Conservation (phyloP, 1,140 invertebrate genomes). For the Ylistrum balloti region DNA sequence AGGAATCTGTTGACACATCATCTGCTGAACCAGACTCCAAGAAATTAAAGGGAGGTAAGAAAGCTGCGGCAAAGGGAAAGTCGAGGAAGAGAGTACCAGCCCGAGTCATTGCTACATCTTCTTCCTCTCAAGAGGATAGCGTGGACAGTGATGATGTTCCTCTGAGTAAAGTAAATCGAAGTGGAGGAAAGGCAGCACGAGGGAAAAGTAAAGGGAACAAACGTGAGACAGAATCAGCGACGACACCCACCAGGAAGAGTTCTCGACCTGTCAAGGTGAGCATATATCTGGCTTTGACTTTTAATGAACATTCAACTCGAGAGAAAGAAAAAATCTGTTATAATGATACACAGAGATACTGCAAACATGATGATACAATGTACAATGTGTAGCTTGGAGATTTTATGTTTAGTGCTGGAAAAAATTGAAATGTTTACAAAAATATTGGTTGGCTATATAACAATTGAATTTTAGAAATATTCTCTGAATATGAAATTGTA, state of each 20-base stretch:
- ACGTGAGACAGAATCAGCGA: conserved; percentile 47
- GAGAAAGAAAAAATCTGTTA: too few relatives aligned
- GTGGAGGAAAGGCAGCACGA: conserved; percentile 52
- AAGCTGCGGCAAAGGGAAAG: conserved; percentile 52
- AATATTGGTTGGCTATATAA: too few relatives aligned
- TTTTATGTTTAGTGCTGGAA: too few relatives aligned
- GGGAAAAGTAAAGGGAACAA: conserved; percentile 53
- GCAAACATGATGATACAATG: too few relatives aligned
- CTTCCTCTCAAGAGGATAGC: conserved; percentile 43
- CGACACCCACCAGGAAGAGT: conserved; percentile 62
- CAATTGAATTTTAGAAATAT: too few relatives aligned
- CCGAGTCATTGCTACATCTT: conserved; percentile 42
- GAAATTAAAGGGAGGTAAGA: conserved; percentile 55
- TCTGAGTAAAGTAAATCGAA: conserved; percentile 53
- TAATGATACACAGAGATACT: too few relatives aligned
- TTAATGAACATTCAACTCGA: too few relatives aligned
- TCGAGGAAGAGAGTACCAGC: conserved; percentile 42
- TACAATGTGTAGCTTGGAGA: too few relatives aligned
- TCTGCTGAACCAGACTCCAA: conserved; percentile 56
- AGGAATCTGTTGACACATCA: conserved; percentile 51
- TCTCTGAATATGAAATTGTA: too few relatives aligned
- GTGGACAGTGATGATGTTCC: conserved; percentile 57
- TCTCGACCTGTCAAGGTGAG: conserved; percentile 52
- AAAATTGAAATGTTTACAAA: too few relatives aligned
- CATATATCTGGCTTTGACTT: too few relatives aligned